Evolutionary conservation across 2,797 vertebrate genomes (phyloP).

Genomic region (Xenops minutus): DNA sequence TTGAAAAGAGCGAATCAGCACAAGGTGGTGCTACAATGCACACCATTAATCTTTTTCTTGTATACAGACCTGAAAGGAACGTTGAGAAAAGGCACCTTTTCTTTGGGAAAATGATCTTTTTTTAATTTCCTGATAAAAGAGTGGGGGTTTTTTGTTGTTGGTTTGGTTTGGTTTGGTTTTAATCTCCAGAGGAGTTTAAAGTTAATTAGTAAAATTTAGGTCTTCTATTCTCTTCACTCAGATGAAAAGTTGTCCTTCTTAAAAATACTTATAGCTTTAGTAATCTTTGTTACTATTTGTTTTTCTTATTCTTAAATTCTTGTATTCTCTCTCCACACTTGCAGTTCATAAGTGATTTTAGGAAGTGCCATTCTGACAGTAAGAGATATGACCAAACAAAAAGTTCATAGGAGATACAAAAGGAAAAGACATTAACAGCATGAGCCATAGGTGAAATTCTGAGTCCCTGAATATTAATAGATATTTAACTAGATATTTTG

Average conservation of each 20-base stretch:
- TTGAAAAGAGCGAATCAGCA: background rate
- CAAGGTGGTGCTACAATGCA: conserved; percentile 32
- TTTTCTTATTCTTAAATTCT: background rate
- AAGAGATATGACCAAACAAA: background rate
- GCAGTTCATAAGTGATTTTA: background rate
- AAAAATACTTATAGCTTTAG: background rate
- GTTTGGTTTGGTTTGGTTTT: background rate
- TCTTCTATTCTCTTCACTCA: conserved; percentile 18
- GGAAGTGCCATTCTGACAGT: background rate
- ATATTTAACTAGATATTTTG: background rate
- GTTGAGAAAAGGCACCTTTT: background rate
- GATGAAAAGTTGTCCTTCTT: background rate
- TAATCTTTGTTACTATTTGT: background rate
- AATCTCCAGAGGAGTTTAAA: conserved; percentile 21
- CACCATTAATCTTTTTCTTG: background rate
- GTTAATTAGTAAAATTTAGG: background rate
- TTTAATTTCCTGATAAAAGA: background rate
- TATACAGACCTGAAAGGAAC: background rate
- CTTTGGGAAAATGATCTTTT: background rate
- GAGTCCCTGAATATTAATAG: background rate
- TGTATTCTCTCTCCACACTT: background rate
- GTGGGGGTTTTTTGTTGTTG: too few relatives aligned
- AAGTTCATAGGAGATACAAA: background rate
- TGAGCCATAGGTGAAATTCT: background rate
- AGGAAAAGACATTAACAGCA: background rate